A percentile compares a stretch with the other conserved stretches of the same genome.
Conservation (phyloP, 2,888 invertebrate species). For the Augiades crinisus region DNA sequence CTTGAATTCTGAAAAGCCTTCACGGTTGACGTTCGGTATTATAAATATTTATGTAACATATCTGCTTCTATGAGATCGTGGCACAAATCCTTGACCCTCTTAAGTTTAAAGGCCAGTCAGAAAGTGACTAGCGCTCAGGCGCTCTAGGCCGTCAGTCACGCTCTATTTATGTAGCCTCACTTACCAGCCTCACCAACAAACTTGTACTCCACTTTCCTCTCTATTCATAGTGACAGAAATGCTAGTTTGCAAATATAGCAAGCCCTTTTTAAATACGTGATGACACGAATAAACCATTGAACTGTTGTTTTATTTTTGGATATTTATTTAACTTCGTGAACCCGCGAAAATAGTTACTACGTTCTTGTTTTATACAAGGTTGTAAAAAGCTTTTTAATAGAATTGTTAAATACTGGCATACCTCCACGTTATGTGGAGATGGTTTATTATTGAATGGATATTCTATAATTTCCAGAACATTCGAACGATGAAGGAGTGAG, state of each 20-base stretch:
- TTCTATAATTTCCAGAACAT: too few species aligned
- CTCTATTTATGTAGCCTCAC: constrained; percentile 20
- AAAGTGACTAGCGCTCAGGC: constrained; percentile 31
- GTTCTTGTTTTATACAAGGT: neutral
- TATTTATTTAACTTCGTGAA: neutral
- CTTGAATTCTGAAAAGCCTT: constrained; percentile 20
- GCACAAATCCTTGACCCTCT: constrained; percentile 42
- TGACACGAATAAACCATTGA: constrained; percentile 1
- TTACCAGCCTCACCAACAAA: constrained; percentile 9
- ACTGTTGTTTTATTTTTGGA: neutral
- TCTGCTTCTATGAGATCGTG: constrained; percentile 33
- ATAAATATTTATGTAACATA: constrained; percentile 23
- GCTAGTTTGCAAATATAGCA: constrained; percentile 17
- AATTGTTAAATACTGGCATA: too few species aligned
- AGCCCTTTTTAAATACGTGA: constrained; percentile 3
- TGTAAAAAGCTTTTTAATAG: neutral
- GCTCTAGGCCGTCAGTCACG: constrained; percentile 13
- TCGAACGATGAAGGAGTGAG: too few species aligned
- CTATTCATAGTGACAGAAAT: constrained; percentile 15
- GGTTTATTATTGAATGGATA: too few species aligned
- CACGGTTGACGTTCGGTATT: constrained; percentile 14
- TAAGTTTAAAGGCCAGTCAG: constrained; percentile 36
- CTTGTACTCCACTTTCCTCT: constrained; percentile 18
- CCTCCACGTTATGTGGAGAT: too few species aligned
- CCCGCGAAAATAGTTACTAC: neutral